Conservation (phyloP, 2,888 invertebrate genomes). For the Diploptera punctata region DNA sequence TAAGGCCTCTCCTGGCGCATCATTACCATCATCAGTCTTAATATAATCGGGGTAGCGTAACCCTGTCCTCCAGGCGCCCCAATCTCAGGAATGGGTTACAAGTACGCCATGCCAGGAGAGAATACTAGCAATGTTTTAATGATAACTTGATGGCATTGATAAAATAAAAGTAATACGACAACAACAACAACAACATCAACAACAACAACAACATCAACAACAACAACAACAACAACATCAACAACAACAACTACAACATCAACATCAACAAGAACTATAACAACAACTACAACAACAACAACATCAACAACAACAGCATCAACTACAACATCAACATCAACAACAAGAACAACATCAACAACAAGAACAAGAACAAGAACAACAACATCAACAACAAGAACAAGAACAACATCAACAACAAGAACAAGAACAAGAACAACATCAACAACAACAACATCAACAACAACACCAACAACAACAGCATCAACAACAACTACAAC, state of each 20-base stretch:
- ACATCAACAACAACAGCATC: no score
- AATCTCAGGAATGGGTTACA: no score
- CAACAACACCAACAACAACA: no score
- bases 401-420: neutral
- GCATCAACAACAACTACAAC: no score
- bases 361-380: neutral
- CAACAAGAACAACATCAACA: neutral
- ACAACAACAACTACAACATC: neutral
- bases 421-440: neutral
- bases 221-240: neutral
- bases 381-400: neutral
- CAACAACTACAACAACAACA: neutral
- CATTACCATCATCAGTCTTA: no score
- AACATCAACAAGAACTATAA: neutral
- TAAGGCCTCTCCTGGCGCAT: no score
- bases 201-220: neutral
- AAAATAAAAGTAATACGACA: no score
- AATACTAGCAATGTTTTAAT: no score
- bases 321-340: neutral
- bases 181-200: neutral
- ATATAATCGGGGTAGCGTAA: no score
- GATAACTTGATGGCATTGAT: no score
- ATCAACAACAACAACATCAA: neutral
- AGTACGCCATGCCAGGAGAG: no score
- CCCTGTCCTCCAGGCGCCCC: no score